These are phyloP conservation scores for Saccopteryx leptura DNA, from an alignment of 2,113 vertebrate genomes.

Conservation along the genomic window DNA sequence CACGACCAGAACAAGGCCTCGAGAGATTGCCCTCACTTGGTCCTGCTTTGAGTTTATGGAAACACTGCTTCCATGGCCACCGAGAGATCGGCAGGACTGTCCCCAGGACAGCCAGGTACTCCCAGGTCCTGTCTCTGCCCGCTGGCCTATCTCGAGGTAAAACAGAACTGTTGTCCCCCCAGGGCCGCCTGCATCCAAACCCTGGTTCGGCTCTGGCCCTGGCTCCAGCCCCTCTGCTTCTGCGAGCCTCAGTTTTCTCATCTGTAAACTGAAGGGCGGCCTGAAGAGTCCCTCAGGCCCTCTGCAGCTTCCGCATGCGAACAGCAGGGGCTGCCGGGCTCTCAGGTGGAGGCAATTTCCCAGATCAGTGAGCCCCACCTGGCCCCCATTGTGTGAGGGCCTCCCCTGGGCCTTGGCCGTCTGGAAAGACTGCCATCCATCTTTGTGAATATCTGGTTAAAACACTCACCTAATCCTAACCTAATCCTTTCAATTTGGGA, in stretches of 20 bases:
- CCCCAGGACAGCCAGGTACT: neutral
- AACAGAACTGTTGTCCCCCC: rapidly evolving
- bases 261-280: conserved; percentile 61
- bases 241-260: conserved; percentile 66
- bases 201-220: too few species aligned
- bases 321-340: conserved; percentile 38
- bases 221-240: neutral
- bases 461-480: conserved; percentile 87
- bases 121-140: neutral
- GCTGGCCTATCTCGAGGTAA: neutral
- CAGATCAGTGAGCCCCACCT: conserved; percentile 80
- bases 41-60: neutral
- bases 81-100: neutral
- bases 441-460: conserved; percentile 87
- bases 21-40: neutral
- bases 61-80: neutral
- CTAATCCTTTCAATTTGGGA: conserved; percentile 88
- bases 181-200: neutral
- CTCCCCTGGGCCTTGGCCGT: conserved; percentile 77
- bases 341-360: conserved; percentile 82
- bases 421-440: conserved; percentile 86
- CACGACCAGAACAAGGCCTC: neutral
- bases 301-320: conserved; percentile 30
- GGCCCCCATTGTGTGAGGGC: conserved; percentile 54
- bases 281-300: conserved; percentile 42